Conservation (phyloP, 2,113 vertebrate species). For the Dicentrarchus labrax region DNA sequence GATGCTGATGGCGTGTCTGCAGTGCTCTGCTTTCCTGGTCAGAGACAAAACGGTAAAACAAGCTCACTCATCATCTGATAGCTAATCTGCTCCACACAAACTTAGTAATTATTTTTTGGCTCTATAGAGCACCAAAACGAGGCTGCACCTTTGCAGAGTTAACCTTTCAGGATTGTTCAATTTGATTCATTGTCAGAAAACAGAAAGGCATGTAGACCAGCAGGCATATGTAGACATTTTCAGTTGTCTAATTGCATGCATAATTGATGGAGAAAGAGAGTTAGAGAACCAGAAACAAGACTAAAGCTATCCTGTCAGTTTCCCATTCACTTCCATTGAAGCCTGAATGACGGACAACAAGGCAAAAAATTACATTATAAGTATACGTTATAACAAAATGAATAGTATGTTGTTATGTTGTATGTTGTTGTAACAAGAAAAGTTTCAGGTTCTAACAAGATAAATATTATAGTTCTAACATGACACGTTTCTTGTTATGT, state of each 20-base stretch:
- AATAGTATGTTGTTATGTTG: too few relatives aligned
- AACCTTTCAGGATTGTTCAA: not conserved
- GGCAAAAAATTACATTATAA: too few relatives aligned
- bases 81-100: not conserved
- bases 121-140: too few relatives aligned
- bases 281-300: not conserved
- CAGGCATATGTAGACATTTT: not conserved
- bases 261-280: not conserved
- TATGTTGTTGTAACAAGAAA: too few relatives aligned
- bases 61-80: not conserved
- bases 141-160: not conserved
- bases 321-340: not conserved
- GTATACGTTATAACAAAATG: too few relatives aligned
- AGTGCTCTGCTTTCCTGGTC: slow-evolving; percentile 90
- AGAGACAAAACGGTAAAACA: slow-evolving; percentile 85
- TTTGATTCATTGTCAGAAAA: not conserved
- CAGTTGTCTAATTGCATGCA: not conserved
- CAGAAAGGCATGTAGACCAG: not conserved
- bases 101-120: not conserved
- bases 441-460: too few relatives aligned
- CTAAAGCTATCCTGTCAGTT: not conserved
- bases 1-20: slow-evolving; percentile 90
- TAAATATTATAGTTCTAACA: too few relatives aligned
- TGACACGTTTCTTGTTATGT: too few relatives aligned
- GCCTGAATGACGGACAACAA: too few relatives aligned